Conservation (phyloP, 2,888 invertebrate species). For the Netelia inedita region DNA sequence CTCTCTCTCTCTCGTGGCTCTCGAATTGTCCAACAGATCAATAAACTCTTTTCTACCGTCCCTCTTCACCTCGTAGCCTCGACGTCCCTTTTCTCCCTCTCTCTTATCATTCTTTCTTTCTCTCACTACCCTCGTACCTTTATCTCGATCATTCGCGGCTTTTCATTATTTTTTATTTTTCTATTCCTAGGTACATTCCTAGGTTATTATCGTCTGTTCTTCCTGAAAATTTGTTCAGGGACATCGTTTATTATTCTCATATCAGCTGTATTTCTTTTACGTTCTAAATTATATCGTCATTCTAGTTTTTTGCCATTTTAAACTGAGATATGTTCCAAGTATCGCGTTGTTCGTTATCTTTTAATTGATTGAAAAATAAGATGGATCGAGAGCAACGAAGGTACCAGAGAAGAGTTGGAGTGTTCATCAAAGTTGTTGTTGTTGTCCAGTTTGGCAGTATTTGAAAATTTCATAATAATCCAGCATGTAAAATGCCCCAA, state of each 20-base stretch:
- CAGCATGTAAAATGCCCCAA: conserved; percentile 34
- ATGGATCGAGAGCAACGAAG: not conserved
- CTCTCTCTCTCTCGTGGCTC: conserved; percentile 55
- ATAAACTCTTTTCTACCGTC: conserved; percentile 48
- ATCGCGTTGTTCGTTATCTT: too few relatives aligned
- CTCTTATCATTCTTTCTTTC: conserved; percentile 11
- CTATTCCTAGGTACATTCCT: not conserved
- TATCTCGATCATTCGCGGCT: conserved; percentile 23
- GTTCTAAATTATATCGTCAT: too few relatives aligned
- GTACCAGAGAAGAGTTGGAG: conserved; percentile 1
- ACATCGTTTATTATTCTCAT: not conserved
- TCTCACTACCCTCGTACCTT: conserved; percentile 18
- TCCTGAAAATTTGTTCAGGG: not conserved
- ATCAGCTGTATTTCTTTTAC: not conserved
- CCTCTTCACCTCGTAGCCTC: conserved; percentile 12
- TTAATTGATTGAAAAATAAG: not conserved
- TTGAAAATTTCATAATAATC: conserved; percentile 34
- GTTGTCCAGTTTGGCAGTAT: conserved; percentile 9
- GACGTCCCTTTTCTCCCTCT: conserved; percentile 12
- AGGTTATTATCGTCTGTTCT: not conserved
- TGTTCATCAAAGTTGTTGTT: conserved; percentile 34
- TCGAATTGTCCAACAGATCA: conserved; percentile 63
- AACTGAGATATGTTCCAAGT: too few relatives aligned
- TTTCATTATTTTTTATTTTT: conserved; percentile 11
- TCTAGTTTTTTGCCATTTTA: too few relatives aligned